These are phyloP conservation scores for Trogon surrucura DNA, from an alignment of 2,113 vertebrate species.

Conservation along the genomic window DNA sequence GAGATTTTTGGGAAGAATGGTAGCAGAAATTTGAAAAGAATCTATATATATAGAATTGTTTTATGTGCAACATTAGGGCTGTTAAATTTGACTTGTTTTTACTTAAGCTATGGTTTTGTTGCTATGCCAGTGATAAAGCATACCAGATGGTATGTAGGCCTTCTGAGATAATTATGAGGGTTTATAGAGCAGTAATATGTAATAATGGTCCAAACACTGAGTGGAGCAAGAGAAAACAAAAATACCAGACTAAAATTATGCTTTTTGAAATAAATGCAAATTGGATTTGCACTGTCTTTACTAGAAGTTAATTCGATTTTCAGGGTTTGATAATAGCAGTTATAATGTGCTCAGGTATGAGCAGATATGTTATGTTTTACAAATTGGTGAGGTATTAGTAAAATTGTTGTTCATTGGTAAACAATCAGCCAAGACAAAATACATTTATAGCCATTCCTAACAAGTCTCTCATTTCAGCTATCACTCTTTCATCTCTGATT, in stretches of 20 bases:
- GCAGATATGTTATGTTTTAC: neutral
- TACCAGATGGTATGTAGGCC: conserved; percentile 20
- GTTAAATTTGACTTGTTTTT: neutral
- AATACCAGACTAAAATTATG: neutral
- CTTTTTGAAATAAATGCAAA: neutral
- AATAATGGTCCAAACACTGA: neutral
- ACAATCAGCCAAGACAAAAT: neutral
- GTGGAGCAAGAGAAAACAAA: neutral
- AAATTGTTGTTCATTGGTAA: neutral
- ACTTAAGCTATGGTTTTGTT: neutral
- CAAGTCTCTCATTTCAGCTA: neutral
- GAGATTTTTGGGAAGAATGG: neutral
- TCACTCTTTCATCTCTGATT: neutral
- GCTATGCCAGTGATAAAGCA: neutral
- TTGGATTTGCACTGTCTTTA: neutral
- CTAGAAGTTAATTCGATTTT: neutral
- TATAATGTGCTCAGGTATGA: neutral
- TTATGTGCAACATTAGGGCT: neutral
- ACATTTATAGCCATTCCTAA: neutral
- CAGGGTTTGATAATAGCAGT: neutral
- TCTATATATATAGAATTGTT: neutral
- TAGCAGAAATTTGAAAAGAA: neutral
- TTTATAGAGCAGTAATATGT: neutral
- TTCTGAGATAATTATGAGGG: neutral
- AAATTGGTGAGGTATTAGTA: neutral